Conservation (phyloP, 2,888 invertebrate species). For the Agrypnus murinus region DNA sequence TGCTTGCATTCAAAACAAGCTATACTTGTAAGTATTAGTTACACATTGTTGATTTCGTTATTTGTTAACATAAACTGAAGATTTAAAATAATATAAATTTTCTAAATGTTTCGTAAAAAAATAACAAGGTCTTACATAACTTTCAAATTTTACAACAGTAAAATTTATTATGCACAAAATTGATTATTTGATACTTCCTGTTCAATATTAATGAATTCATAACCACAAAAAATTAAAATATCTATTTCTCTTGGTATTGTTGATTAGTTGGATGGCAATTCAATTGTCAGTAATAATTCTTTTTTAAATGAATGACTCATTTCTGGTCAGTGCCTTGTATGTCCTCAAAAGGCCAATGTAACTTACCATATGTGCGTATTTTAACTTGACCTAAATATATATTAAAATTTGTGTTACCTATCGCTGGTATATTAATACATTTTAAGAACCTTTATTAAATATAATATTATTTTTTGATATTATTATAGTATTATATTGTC, state of each 20-base stretch:
- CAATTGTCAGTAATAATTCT: slow-evolving; percentile 26
- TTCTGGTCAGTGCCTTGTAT: slow-evolving; percentile 49
- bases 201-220: not conserved
- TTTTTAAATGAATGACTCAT: slow-evolving; percentile 42
- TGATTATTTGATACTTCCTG: slow-evolving; percentile 2
- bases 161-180: not conserved
- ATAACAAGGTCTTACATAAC: too few relatives aligned
- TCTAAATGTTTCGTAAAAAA: too few relatives aligned
- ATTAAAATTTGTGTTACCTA: slow-evolving; percentile 32
- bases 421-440: not conserved
- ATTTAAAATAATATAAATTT: too few relatives aligned
- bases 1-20: not conserved
- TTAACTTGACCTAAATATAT: slow-evolving; percentile 51
- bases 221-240: not conserved
- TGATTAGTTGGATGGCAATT: slow-evolving; percentile 12
- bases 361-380: slow-evolving; percentile 39
- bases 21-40: not conserved
- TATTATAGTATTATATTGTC: too few relatives aligned
- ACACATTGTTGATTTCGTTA: slow-evolving; percentile 8
- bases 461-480: too few relatives aligned
- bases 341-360: slow-evolving; percentile 47
- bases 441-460: too few relatives aligned
- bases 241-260: not conserved
- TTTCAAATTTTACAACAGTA: not conserved
- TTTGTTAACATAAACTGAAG: not conserved